Evolutionary conservation across 2,113 vertebrate species (phyloP), one percentile per base, ranked within the genome.

Genomic region (Theristicus caerulescens): DNA sequence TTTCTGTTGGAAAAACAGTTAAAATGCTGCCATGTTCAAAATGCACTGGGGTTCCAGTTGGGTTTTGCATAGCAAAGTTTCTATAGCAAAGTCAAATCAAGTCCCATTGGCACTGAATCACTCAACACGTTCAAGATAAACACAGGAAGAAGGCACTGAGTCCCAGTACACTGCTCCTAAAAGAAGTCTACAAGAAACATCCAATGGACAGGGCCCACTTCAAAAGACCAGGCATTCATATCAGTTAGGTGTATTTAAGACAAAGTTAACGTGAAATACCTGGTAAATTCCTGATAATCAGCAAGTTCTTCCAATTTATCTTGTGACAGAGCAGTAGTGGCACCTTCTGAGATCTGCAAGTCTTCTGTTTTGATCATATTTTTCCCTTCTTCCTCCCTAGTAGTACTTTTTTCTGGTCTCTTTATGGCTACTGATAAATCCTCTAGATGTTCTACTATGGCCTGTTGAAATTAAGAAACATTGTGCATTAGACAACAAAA

Each of bases 371-470:
- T 81, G 19, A 94, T 94, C 61, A 78, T 27, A 8, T 96, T 96
- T 72, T 98, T 66, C 83, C 52, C 94, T 76, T 98, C 96, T 31
- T 98, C 94, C 29, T 98, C 97, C 40, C 62, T 95, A 66, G 97
- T 95, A 78, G 77, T 97, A 82, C 74, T 96, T 93, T 95, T 58
- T 40, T 97, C 93, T 73, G 89, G 57, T 67, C 49, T 94, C 11
- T 40, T 24, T 58, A 72, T 86, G 91, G 55, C 64, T 93, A 61
- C 71, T 49, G 69, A 13, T 27, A 93, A 91, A 86, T 81, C 92
- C 15, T 93, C 92, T 51, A 67, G 9, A 31, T 64, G 21, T 55
- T 97, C 96, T 32, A 4, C 59, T 64, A 64, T 10, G 31, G 29
- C 49, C 97, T 93, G 71, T 31, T 88, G 71, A 89, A 81, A 88